Percentiles rank a stretch among this genome's conserved stretches.
phyloP scores from a whole-genome alignment of 2,888 invertebrate species.

The Fissipunctia ypsillon region DNA sequence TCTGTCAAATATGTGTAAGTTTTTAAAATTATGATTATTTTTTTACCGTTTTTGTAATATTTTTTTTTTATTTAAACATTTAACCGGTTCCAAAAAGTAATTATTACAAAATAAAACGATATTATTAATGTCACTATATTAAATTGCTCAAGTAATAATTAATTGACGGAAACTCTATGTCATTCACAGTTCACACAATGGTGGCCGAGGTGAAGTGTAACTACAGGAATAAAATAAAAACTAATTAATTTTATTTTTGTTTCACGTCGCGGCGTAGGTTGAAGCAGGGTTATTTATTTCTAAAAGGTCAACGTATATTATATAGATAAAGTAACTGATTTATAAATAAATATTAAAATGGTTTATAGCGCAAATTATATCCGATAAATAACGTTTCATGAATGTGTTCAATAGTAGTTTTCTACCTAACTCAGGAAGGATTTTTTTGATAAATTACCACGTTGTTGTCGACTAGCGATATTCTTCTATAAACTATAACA shows the following conservation, averaged over 20 bases:
- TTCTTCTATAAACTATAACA: too few species aligned
- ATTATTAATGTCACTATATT: not conserved
- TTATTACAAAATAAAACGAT: not conserved
- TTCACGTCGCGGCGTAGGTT: slow-evolving; percentile 11
- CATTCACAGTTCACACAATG: slow-evolving; percentile 36
- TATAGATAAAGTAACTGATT: slow-evolving; percentile 28
- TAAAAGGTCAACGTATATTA: slow-evolving; percentile 47
- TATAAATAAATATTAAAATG: slow-evolving; percentile 25
- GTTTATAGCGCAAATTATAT: slow-evolving; percentile 11
- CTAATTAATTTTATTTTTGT: slow-evolving; percentile 48
- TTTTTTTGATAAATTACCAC: not conserved
- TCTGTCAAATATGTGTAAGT: too few species aligned
- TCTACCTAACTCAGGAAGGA: not conserved
- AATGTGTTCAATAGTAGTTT: not conserved
- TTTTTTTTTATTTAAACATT: not conserved
- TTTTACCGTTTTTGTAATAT: not conserved
- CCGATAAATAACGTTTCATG: not conserved
- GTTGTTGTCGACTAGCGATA: too few species aligned
- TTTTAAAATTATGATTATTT: not conserved
- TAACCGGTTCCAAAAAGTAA: not conserved
- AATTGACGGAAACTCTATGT: slow-evolving; percentile 32
- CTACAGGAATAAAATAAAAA: slow-evolving; percentile 30
- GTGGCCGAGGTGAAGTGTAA: slow-evolving; percentile 23
- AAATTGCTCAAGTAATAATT: slow-evolving; percentile 25
- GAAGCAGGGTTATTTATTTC: slow-evolving; percentile 44